Percentiles rank a stretch among this genome's conserved stretches.
Conservation (phyloP, 2,113 vertebrate species). For the Cochlearius cochlearius region DNA sequence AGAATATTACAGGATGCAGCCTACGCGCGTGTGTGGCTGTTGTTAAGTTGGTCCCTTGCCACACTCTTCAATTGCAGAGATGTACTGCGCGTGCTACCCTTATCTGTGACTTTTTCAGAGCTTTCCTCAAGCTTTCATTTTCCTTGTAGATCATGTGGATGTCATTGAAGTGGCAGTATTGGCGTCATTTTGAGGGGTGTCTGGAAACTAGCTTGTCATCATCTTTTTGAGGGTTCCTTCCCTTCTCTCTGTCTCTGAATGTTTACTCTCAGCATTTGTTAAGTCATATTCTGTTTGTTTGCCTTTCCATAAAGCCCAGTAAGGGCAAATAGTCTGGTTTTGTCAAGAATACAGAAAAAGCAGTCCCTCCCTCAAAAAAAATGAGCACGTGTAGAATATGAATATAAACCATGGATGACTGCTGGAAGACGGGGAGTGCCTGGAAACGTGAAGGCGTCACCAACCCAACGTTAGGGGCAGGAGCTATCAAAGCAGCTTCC, state of each 20-base stretch:
- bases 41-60: not conserved
- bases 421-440: not conserved
- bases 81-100: not conserved
- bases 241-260: not conserved
- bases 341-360: not conserved
- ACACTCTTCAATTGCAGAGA: fast-evolving
- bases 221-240: not conserved
- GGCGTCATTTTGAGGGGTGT: not conserved
- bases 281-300: not conserved
- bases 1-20: fast-evolving
- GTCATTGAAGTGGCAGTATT: not conserved
- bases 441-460: not conserved
- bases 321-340: not conserved
- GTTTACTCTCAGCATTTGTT: not conserved
- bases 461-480: not conserved
- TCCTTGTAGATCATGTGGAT: too few species aligned
- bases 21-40: fast-evolving
- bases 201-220: not conserved
- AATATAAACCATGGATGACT: not conserved
- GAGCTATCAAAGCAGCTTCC: not conserved
- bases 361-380: not conserved
- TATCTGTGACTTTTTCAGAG: not conserved
- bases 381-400: too few species aligned
- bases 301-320: not conserved
- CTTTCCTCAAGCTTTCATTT: not conserved